Evolutionary conservation across 2,113 vertebrate genomes (phyloP), one percentile per base, ranked within the genome.

Genomic region (Heteronetta atricapilla): DNA sequence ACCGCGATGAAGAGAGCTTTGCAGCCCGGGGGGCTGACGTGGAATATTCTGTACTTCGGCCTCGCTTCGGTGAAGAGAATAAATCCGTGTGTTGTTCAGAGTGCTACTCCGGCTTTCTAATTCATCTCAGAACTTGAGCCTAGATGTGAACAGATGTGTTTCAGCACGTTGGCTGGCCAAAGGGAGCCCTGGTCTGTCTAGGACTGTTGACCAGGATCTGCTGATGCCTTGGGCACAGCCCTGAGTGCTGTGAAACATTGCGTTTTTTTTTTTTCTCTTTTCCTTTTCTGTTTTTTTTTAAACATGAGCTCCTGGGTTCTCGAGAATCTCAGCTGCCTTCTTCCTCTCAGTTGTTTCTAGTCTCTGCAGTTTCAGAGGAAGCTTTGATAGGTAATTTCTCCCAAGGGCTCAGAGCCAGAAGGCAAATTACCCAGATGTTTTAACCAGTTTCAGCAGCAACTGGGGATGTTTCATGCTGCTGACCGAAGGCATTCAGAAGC

Each of bases 361-460:
- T 66, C 75, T 59, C 81, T 77, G 68, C 88, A 52, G 67, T 85
- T 95, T 82, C 82, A 89, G 85, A 70, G 89, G 36, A 86, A 80
- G 42, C 66, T 91, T 86, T 91, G 85, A 70, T 80, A 76, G 67
- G 63, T 88, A 79, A 87, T 95, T 94, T 92, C 72, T 97, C 64
- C 74, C 60, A 42, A 33, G 92, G 83, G 91, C 90, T 87, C 73
- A 21, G 90, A 89, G 81, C 86, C 86, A 94, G 83, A 48, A 94
- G 26, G 88, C 86, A 92, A 70, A 96, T 93, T 84, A 90, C 81
- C 73, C 80, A 23, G 52, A 26, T 78, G 78, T 93, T 90, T 86
- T 64, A 86, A 88, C 80, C 64, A 68, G 0, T 89, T 75, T 84
- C 60, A 22, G 22, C 67, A 56, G 88, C 78, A 86, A 60, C 11